Base-by-base conservation (phyloP, 2,113 vertebrate genomes). In the Sapayoa aenigma region DNA sequence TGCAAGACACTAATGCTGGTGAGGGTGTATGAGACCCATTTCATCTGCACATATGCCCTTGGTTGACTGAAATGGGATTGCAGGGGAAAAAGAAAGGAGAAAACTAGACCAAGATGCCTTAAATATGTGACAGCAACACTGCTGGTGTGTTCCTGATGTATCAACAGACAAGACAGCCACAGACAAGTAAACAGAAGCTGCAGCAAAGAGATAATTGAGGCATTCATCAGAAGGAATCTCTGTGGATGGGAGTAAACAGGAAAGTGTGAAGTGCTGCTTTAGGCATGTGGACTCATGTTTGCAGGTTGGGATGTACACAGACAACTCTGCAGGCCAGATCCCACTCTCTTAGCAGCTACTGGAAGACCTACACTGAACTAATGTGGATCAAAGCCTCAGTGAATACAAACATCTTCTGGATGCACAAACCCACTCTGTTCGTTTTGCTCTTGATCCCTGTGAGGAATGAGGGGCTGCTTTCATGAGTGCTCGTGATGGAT, bases 241-340 rank as follows among this genome's bases (percentile, higher is more conserved):
- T 80, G 41, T 4, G 33, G 75, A 77, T 66, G 59, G 46, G 58
- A 81, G 53, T 31, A 81, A 84, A 76, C 58, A 81, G 3, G 0
- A 22, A 73, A 79, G 83, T 52, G 55, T 80, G 19, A 83, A 85
- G 63, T 30, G 49, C 62, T 89, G 55, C 87, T 60, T 55, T 22
- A 59, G 93, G 89, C 78, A 50, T 75, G 76, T 78, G 59, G 42
- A 22, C n/a, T 94, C 84, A 56, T 50, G 89, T 77, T 77, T 73
- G 67, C 53, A 87, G 77, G 69, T 4, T 85, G 52, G 85, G 84
- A 78, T 62, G 80, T 37, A 86, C 74, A 86, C 75, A 91, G 55
- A 18, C 56, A 90, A 9, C 22, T 77, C 35, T 37, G 20, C 22
- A 37, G 46, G 59, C 35, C 75, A 80, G 33, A 68, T 65, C 47